A percentile compares a stretch with the other conserved stretches of the same genome.
These are phyloP conservation scores for Esox lucius DNA, from an alignment of 2,797 vertebrate species.

Conservation along the genomic window DNA sequence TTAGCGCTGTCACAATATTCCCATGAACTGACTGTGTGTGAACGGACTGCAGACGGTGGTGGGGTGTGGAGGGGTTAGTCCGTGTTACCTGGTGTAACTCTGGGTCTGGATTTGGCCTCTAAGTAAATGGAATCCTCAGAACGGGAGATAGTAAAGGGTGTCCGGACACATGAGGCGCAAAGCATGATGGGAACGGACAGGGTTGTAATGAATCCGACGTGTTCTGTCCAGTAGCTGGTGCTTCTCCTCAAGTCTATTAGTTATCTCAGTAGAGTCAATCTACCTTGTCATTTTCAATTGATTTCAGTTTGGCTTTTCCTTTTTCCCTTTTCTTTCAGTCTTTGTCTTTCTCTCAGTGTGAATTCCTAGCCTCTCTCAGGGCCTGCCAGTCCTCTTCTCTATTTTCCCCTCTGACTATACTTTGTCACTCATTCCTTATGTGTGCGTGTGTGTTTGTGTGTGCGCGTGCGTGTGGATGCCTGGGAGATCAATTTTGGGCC, in stretches of 20 bases:
- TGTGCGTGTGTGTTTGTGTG: constrained; percentile 11
- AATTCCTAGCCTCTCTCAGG: not conserved
- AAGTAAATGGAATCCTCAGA: not conserved
- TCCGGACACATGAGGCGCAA: not conserved
- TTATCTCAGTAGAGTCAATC: not conserved
- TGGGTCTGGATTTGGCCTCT: constrained; percentile 10
- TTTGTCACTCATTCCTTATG: constrained; percentile 8
- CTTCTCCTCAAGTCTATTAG: not conserved
- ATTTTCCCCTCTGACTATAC: constrained; percentile 32
- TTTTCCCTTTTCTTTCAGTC: constrained; percentile 12
- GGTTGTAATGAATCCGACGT: not conserved
- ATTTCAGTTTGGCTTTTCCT: constrained; percentile 1
- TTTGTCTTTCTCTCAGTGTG: not conserved
- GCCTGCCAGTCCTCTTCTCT: constrained; percentile 4
- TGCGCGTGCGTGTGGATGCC: constrained; percentile 19
- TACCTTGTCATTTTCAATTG: constrained; percentile 11
- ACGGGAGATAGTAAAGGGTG: not conserved
- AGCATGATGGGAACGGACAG: constrained; percentile 3
- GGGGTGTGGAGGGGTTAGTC: constrained; percentile 27
- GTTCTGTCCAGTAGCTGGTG: not conserved
- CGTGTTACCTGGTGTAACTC: constrained; percentile 26
- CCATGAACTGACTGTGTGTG: constrained; percentile 61
- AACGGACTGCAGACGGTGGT: constrained; percentile 31
- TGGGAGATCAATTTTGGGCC: constrained; percentile 65
- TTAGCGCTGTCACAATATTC: constrained; percentile 66